Conservation (phyloP, 1,140 invertebrate genomes). For the Trichonephila inaurata region DNA sequence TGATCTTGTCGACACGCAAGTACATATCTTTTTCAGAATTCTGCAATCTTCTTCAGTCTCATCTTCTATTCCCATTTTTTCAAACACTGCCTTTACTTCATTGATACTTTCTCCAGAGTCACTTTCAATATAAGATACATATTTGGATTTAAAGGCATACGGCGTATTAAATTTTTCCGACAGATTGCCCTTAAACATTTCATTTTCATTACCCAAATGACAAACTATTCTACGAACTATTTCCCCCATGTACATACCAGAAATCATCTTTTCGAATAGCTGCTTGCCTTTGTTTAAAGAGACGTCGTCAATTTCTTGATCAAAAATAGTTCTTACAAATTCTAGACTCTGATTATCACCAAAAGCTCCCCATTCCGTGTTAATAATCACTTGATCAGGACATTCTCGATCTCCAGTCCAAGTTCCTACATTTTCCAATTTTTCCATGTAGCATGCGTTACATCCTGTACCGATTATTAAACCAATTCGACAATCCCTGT, state of each 20-base stretch:
- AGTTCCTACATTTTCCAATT: conserved; percentile 86
- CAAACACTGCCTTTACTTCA: conserved; percentile 76
- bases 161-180: conserved; percentile 82
- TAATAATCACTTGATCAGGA: conserved; percentile 80
- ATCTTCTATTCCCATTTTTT: conserved; percentile 84
- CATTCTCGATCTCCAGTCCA: conserved; percentile 71
- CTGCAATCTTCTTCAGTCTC: conserved; percentile 92
- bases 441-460: conserved; percentile 98
- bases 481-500: conserved; percentile 91
- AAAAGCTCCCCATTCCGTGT: conserved; percentile 81
- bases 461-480: conserved; percentile 93
- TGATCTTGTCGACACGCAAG: conserved; percentile 93
- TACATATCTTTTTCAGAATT: conserved; percentile 93
- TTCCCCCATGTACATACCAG: conserved; percentile 86
- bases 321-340: conserved; percentile 79
- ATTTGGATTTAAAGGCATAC: conserved; percentile 87
- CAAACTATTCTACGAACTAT: conserved; percentile 86
- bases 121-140: conserved; percentile 97
- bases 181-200: conserved; percentile 88
- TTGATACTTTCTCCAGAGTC: conserved; percentile 78
- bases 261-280: conserved; percentile 91
- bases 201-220: conserved; percentile 87
- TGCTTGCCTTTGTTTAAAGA: conserved; percentile 79
- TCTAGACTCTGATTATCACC: conserved; percentile 80
- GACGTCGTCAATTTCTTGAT: conserved; percentile 78